These are phyloP conservation scores for Amphipyra berbera DNA, from an alignment of 2,888 invertebrate genomes.

Conservation along the genomic window DNA sequence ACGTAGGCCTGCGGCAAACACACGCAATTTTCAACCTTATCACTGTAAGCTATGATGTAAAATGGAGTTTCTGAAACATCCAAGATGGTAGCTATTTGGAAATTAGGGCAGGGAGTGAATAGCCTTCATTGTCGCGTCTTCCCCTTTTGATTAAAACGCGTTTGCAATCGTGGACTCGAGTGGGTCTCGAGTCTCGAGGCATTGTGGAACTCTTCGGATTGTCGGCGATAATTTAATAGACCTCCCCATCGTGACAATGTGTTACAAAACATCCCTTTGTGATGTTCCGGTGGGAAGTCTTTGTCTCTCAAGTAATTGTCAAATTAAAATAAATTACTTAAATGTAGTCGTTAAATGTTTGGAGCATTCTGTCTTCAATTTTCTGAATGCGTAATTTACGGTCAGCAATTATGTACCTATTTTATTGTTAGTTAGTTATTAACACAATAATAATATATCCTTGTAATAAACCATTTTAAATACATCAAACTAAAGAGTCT, in stretches of 20 bases:
- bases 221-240: conserved; percentile 60
- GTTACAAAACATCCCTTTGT: conserved; percentile 50
- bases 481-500: too few relatives aligned
- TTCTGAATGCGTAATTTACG: neutral
- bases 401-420: neutral
- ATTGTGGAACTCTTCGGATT: conserved; percentile 48
- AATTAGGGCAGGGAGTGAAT: conserved; percentile 61
- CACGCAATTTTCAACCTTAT: conserved; percentile 37
- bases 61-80: conserved; percentile 18
- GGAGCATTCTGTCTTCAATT: neutral
- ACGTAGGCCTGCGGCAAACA: conserved; percentile 14
- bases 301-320: conserved; percentile 41
- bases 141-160: conserved; percentile 66
- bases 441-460: too few relatives aligned
- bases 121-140: conserved; percentile 55
- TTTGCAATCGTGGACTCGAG: conserved; percentile 57
- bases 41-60: neutral
- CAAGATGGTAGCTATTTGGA: conserved; percentile 32
- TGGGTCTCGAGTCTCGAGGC: conserved; percentile 24
- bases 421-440: too few relatives aligned
- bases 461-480: too few relatives aligned
- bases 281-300: conserved; percentile 16
- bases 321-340: conserved; percentile 29
- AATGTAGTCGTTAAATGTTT: conserved; percentile 22
- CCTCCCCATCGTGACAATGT: conserved; percentile 42